Conservation (phyloP, 2,797 vertebrate genomes). For the Brachyalestes nurse region DNA sequence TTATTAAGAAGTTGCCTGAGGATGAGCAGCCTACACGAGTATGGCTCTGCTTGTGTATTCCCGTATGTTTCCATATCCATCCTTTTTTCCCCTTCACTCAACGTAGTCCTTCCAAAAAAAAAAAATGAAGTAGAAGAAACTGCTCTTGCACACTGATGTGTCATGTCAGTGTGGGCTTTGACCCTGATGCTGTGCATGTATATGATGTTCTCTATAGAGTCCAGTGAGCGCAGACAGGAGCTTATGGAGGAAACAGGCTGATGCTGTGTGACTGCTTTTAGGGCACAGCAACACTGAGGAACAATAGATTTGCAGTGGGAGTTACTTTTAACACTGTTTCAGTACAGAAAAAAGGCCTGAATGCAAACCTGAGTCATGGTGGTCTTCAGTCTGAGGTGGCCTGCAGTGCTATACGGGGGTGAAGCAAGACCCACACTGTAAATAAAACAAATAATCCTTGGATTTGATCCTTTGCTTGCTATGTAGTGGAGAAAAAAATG, state of each 20-base stretch:
- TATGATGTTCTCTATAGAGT: background rate
- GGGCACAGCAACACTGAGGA: background rate
- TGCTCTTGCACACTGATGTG: background rate
- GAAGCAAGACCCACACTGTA: background rate
- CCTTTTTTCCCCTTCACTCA: background rate
- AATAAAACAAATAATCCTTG: constrained; percentile 15
- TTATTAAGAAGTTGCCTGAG: background rate
- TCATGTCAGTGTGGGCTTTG: constrained; percentile 12
- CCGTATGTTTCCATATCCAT: background rate
- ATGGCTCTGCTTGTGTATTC: background rate
- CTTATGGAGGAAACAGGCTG: background rate
- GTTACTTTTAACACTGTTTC: constrained; percentile 22
- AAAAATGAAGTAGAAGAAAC: background rate
- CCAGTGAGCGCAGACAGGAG: background rate
- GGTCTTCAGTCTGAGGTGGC: background rate
- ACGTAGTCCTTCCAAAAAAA: background rate
- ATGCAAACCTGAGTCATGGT: background rate
- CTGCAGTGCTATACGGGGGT: background rate
- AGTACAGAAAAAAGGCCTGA: background rate
- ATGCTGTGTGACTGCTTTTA: background rate
- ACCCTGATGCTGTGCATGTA: background rate
- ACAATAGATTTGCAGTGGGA: background rate
- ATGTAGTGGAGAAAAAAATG: background rate
- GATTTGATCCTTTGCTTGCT: constrained; percentile 6
- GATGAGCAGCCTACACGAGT: background rate